Conservation (phyloP, 2,113 vertebrate species). For the Podiceps cristatus region DNA sequence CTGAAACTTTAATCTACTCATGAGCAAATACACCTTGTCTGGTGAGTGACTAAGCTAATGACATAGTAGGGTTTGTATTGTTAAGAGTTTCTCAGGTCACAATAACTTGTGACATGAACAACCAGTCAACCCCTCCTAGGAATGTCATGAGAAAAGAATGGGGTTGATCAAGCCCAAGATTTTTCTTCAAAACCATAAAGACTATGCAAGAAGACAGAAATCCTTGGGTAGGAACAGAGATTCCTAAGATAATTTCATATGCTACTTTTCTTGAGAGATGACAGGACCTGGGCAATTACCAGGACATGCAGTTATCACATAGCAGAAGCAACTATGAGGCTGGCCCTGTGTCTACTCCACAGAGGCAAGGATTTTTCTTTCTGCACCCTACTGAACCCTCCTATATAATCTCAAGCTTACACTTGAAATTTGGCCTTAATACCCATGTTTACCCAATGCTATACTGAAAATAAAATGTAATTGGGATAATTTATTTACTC, state of each 20-base stretch:
- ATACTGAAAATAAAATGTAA: constrained; percentile 7
- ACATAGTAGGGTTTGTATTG: background rate
- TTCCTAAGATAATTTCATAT: background rate
- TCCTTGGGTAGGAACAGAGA: background rate
- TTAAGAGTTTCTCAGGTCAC: background rate
- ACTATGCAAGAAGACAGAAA: background rate
- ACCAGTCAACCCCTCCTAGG: background rate
- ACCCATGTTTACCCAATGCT: background rate
- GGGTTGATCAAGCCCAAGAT: background rate
- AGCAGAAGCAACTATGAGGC: accelerated
- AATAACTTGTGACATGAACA: background rate
- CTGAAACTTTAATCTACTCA: background rate
- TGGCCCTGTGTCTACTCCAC: background rate
- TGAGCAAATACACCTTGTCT: background rate
- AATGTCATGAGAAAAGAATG: background rate
- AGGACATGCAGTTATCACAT: background rate
- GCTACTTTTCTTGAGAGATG: background rate
- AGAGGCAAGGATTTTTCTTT: background rate
- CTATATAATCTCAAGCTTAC: background rate
- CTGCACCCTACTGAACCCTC: background rate
- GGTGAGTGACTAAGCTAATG: background rate
- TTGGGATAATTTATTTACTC: background rate
- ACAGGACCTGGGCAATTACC: background rate
- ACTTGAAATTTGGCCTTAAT: background rate
- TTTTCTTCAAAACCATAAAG: background rate